Evolutionary conservation across 2,888 invertebrate species (phyloP), one percentile per base, ranked within the genome.

Genomic region (Craniophora ligustri): DNA sequence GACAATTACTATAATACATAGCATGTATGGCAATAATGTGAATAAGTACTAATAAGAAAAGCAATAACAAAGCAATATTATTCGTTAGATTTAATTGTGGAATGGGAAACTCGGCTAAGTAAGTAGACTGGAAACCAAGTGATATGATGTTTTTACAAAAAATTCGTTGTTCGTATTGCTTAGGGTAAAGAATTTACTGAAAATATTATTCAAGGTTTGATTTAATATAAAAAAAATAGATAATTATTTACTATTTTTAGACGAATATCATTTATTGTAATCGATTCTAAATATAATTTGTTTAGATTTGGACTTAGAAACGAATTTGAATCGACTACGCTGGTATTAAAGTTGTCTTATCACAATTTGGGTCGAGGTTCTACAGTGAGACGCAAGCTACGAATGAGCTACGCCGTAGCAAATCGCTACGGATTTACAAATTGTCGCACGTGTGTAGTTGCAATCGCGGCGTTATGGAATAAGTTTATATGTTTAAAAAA

Each of bases 61-160:
- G 84, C 84, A 83, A 85, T 86, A 77, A 71, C 76, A 65, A 81
- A 87, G 84, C 84, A 83, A 85, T 86, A 85, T 82, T 79, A 70
- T 78, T 77, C 45, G 40, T 56, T 81, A 85, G 79, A 73, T 75
- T 82, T 75, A 82, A 76, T 79, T 80, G 72, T 64, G 74, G 63
- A 70, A 74, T 71, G 78, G 68, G 76, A 67, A 75, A 74, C 69
- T 75, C 74, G 78, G 83, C 82, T 86, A 82, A 61, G 81, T 82
- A 77, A 78, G 83, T 89, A 89, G 89, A 88, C 89, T 89, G 89
- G 85, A 79, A 83, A 75, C 73, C 78, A 79, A 78, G 87, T 86
- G 87, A 87, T 87, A 85, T 79, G 73, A 78, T 72, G 67, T 76
- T 74, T n/a, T 76, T 72, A 68, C 64, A 80, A 76, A 77, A n/a